Percentiles rank a stretch among this genome's conserved stretches.
Conservation (phyloP, 1,140 invertebrate species). For the Papilio xuthus region DNA sequence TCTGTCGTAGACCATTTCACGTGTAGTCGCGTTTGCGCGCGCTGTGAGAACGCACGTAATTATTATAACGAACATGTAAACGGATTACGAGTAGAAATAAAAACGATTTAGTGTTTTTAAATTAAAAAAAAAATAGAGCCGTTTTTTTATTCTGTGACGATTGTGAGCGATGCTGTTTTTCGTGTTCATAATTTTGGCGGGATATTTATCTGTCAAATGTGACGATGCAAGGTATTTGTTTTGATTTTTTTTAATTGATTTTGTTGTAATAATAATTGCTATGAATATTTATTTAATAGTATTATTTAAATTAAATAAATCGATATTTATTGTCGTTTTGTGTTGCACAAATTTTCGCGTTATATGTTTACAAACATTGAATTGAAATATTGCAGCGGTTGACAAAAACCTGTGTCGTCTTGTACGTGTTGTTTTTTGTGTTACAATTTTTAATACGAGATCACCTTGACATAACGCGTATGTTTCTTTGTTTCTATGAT, state of each 20-base stretch:
- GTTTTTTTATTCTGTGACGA: conserved; percentile 35
- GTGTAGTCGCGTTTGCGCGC: conserved; percentile 38
- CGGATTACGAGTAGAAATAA: conserved; percentile 13
- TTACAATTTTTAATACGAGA: background rate
- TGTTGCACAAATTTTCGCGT: background rate
- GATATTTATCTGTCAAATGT: conserved; percentile 57
- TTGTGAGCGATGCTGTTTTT: conserved; percentile 55
- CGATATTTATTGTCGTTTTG: background rate
- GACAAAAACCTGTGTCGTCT: background rate
- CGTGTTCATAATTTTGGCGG: conserved; percentile 57
- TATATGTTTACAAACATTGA: conserved; percentile 16
- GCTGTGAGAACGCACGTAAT: conserved; percentile 8
- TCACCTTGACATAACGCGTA: conserved; percentile 20
- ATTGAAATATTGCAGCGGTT: conserved; percentile 10
- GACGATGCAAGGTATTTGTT: conserved; percentile 57
- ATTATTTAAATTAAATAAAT: background rate
- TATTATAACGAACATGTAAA: conserved; percentile 5
- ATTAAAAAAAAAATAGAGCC: conserved; percentile 24
- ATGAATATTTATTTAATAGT: background rate
- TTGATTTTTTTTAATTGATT: no score
- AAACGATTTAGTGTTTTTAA: conserved; percentile 1
- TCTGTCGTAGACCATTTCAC: conserved; percentile 28
- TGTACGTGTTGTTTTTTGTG: conserved; percentile 1
- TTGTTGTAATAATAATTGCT: background rate
- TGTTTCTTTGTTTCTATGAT: background rate